Base-by-base conservation (phyloP, 64 coral and sea anemone genomes). In the Platygyra sinensis region DNA sequence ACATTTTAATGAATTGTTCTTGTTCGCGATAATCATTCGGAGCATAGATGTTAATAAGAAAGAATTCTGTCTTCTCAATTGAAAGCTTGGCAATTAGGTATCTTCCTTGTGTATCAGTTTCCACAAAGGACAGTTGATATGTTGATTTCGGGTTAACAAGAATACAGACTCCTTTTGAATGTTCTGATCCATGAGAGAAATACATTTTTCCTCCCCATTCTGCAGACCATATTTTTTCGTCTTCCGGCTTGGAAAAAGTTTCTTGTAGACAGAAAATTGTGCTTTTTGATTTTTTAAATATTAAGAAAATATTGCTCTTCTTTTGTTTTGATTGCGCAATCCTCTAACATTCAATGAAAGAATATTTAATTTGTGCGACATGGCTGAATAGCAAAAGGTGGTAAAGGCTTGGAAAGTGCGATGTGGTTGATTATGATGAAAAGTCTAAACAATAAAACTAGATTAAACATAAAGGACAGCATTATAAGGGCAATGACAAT, bases 271-370 rank as follows among this genome's bases (percentile, higher is more conserved):
- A 1, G 33, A 36, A 36, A 36, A 67, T 84, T 29, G 61, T n/a
- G n/a, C n/a, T n/a, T n/a, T n/a, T n/a, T n/a, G 20, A 28, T 85
- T 67, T 20, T 19, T 67, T 60, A 85, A 42, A 31, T n/a, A n/a
- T n/a, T 20, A 85, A 27, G 31, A 22, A 65, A 85, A 36, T 30
- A 85, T 62, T 85, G 60, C 67, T 85, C 67, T 85, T 62, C 81
- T n/a, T 63, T 85, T 31, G 8, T 54, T 85, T 0, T 39, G 42
- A 30, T 85, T 65, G 20, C 22, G 13, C 19, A 85, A 85, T 2
- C 33, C 33, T 3, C 33, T 36, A n/a, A 36, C 33, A 1, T 36
- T 36, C 33, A 36, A 36, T 3, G 33, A 36, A 36, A 36, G 33
- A 36, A 36, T 3, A 1, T 36, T 36, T 36, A 36, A 36, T 36